Evolutionary conservation across 2,797 vertebrate genomes (phyloP).

Genomic region (Artibeus jamaicensis): DNA sequence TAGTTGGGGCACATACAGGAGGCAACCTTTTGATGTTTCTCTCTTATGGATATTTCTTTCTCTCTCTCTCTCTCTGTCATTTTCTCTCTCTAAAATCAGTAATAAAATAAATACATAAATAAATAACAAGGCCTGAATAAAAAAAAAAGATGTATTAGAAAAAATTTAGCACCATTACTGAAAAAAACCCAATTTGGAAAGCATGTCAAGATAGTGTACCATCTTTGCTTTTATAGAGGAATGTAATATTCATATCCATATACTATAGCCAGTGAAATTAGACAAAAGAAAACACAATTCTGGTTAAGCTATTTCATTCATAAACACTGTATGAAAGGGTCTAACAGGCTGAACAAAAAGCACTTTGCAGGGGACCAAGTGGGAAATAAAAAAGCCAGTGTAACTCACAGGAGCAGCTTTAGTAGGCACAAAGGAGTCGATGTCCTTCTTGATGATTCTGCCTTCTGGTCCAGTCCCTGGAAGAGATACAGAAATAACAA

Average conservation of each 20-base stretch:
- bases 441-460: conserved; percentile 94
- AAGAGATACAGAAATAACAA: not conserved
- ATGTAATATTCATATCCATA: not conserved
- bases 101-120: not conserved
- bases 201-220: not conserved
- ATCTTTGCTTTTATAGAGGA: not conserved
- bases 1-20: not conserved
- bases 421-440: conserved; percentile 93
- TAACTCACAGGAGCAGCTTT: conserved; percentile 90
- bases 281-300: not conserved
- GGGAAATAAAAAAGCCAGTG: not conserved
- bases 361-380: not conserved
- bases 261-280: not conserved
- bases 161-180: not conserved
- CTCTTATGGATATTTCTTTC: not conserved
- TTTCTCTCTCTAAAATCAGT: not conserved
- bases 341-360: not conserved
- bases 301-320: not conserved
- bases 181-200: not conserved
- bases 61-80: too few species aligned
- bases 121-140: not conserved
- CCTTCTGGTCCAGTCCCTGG: conserved; percentile 96
- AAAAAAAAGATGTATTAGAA: not conserved
- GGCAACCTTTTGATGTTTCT: not conserved
- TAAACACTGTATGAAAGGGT: not conserved